Conservation (phyloP, 2,113 vertebrate species). For the Varanus komodoensis region DNA sequence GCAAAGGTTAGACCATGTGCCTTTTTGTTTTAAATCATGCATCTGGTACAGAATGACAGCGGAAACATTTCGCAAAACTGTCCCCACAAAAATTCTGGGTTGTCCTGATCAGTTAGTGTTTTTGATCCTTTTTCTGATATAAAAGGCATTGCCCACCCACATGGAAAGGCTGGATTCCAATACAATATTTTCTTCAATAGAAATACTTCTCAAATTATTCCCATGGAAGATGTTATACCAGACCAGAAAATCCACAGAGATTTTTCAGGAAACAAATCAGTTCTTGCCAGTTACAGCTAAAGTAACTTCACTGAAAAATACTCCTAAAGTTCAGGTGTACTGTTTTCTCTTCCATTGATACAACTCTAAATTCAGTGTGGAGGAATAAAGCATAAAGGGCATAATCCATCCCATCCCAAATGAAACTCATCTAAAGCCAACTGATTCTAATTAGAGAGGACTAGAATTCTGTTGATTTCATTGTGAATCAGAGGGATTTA, state of each 20-base stretch:
- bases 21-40: not conserved
- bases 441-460: not conserved
- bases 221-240: not conserved
- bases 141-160: conserved; percentile 7
- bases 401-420: not conserved
- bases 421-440: not conserved
- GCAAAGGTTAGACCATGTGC: not conserved
- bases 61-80: conserved; percentile 19
- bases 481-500: not conserved
- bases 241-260: not conserved
- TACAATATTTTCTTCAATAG: not conserved
- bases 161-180: not conserved
- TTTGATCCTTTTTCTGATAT: conserved; percentile 8
- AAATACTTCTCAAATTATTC: not conserved
- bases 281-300: not conserved
- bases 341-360: not conserved
- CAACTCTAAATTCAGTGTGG: not conserved
- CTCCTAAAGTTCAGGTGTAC: not conserved
- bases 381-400: not conserved
- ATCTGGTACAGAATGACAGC: not conserved
- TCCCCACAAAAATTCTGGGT: not conserved
- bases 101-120: not conserved
- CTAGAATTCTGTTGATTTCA: not conserved
- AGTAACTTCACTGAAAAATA: not conserved
- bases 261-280: not conserved